A percentile compares a stretch with the other conserved stretches of the same genome.
Evolutionary conservation across 2,797 vertebrate genomes (phyloP).

Genomic region (Sebastolobus altivelis): DNA sequence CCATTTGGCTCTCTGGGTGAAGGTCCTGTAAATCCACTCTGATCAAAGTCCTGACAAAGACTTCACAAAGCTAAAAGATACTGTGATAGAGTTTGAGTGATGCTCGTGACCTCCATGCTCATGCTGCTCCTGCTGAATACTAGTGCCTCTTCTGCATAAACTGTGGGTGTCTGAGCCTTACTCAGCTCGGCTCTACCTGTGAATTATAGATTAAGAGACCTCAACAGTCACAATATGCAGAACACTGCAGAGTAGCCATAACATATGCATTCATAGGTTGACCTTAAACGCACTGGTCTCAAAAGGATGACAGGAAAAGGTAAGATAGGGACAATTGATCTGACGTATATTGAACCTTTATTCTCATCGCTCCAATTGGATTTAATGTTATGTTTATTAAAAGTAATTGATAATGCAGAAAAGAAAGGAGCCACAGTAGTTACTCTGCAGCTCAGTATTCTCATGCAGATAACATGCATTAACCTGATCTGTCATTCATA

Average conservation of each 20-base stretch:
- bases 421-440: background rate
- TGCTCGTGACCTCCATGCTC: background rate
- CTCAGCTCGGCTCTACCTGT: constrained; percentile 35
- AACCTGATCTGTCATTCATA: constrained; percentile 31
- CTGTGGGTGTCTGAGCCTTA: constrained; percentile 34
- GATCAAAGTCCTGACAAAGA: constrained; percentile 44
- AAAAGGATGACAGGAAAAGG: constrained; percentile 22
- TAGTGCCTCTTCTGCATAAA: constrained; percentile 36
- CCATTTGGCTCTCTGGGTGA: constrained; percentile 3
- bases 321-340: background rate
- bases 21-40: background rate
- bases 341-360: background rate
- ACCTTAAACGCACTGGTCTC: constrained; percentile 7
- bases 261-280: constrained; percentile 43
- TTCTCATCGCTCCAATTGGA: background rate
- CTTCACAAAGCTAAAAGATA: constrained; percentile 19
- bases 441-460: background rate
- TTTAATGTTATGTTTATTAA: background rate
- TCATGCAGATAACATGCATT: background rate
- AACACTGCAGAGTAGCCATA: constrained; percentile 30
- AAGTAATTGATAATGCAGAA: background rate
- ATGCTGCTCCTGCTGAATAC: constrained; percentile 30
- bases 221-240: constrained; percentile 44
- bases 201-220: constrained; percentile 68
- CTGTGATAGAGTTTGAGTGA: constrained; percentile 21